These are phyloP conservation scores for Callimorpha dominula DNA, from an alignment of 2,888 invertebrate species.

Conservation along the genomic window DNA sequence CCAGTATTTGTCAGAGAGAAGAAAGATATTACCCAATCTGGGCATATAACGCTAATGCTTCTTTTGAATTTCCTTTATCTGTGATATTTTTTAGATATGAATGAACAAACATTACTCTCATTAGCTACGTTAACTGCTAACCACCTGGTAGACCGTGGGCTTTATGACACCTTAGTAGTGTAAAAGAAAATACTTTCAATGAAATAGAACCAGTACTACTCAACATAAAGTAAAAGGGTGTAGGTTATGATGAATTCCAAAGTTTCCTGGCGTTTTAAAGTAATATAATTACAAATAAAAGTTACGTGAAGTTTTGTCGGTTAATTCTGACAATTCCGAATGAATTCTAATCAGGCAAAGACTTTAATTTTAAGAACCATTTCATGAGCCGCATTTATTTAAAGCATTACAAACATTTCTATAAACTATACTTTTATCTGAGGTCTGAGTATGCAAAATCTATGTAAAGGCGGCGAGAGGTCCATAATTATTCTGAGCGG, in stretches of 20 bases:
- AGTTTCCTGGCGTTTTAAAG: background rate
- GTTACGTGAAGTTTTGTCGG: background rate
- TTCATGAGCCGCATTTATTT: constrained; percentile 59
- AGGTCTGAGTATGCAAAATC: constrained; percentile 72
- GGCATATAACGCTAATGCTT: too few relatives aligned
- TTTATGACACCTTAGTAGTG: background rate
- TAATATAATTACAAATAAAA: background rate
- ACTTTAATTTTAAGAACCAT: constrained; percentile 18
- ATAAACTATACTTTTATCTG: constrained; percentile 73
- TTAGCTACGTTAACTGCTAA: background rate
- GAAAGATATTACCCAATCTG: too few relatives aligned
- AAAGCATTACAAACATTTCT: constrained; percentile 66
- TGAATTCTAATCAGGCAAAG: constrained; percentile 8
- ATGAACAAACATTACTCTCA: constrained; percentile 7
- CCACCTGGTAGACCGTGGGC: background rate
- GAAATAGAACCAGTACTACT: background rate
- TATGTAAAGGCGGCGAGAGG: constrained; percentile 67
- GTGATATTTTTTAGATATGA: too few relatives aligned
- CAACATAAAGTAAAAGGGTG: too few relatives aligned
- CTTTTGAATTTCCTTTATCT: too few relatives aligned
- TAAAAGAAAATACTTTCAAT: background rate
- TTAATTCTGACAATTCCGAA: constrained; percentile 2
- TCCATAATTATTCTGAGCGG: constrained; percentile 70
- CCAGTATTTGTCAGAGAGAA: too few relatives aligned
- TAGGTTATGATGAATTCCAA: background rate